phyloP scores from a whole-genome alignment of 2,113 vertebrate species.

The Cheilinus undulatus region DNA sequence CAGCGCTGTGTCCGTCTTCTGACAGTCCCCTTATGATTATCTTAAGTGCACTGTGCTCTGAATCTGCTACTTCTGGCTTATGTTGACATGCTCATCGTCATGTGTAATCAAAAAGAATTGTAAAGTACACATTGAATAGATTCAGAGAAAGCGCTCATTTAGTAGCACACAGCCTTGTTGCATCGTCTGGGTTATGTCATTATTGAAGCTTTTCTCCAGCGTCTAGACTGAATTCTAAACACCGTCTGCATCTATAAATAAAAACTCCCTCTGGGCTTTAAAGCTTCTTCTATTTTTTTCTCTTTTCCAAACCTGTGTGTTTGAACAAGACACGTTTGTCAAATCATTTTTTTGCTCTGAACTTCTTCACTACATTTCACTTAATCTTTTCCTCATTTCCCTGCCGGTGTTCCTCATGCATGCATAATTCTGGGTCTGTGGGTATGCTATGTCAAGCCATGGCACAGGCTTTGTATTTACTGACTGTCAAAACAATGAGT shows the following conservation, averaged over 20 bases:
- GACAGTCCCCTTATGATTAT: conserved; percentile 43
- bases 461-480: conserved; percentile 70
- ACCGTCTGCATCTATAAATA: conserved; percentile 69
- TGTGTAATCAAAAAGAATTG: conserved; percentile 40
- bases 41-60: conserved; percentile 42
- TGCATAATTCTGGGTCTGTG: conserved; percentile 43
- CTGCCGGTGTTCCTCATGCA: conserved; percentile 37
- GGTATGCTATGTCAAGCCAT: conserved; percentile 54
- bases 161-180: conserved; percentile 10
- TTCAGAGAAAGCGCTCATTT: conserved; percentile 42
- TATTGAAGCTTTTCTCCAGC: conserved; percentile 32
- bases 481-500: conserved; percentile 75
- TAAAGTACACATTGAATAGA: conserved; percentile 27
- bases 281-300: conserved; percentile 9
- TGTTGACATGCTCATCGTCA: conserved; percentile 34
- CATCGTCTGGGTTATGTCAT: conserved; percentile 64
- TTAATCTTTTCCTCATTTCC: conserved; percentile 34
- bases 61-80: conserved; percentile 40
- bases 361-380: conserved; percentile 21
- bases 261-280: conserved; percentile 39
- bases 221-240: conserved; percentile 62
- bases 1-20: conserved; percentile 50
- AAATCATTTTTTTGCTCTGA: conserved; percentile 6
- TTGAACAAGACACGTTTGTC: conserved; percentile 32
- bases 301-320: conserved; percentile 2